phyloP scores from a whole-genome alignment of 1,140 invertebrate species.

The Drosophila pachea region DNA sequence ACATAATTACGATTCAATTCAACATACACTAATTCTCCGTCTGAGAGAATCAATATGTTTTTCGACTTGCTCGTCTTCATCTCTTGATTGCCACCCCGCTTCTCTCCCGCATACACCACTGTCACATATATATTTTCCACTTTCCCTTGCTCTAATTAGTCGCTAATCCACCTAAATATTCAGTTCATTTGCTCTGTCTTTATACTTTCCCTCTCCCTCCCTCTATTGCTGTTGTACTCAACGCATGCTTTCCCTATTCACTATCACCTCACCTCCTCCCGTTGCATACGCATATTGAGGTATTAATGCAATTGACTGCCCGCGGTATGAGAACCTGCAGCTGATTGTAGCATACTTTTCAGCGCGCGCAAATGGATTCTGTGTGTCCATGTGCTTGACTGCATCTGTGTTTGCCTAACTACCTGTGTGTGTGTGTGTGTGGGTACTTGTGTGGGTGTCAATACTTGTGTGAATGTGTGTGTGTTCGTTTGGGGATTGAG shows the following conservation, averaged over 20 bases:
- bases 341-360: conserved; percentile 33
- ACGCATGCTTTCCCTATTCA: background rate
- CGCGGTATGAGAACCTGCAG: conserved; percentile 7
- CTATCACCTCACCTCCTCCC: too few species aligned
- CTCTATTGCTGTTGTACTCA: background rate
- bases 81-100: too few species aligned
- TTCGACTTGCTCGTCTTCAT: too few species aligned
- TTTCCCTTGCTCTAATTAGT: too few species aligned
- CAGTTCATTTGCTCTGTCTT: background rate
- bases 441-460: background rate
- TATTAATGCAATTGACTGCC: conserved; percentile 21
- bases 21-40: too few species aligned
- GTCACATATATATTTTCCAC: too few species aligned
- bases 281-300: conserved; percentile 7
- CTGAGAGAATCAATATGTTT: too few species aligned
- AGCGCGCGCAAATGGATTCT: background rate
- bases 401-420: too few species aligned
- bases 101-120: too few species aligned
- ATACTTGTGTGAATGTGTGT: background rate
- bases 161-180: too few species aligned
- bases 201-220: background rate
- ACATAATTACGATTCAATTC: too few species aligned
- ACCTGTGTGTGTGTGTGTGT: background rate
- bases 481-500: background rate
- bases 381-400: background rate